Conservation (phyloP, 2,113 vertebrate species). For the Phalacrocorax aristotelis region DNA sequence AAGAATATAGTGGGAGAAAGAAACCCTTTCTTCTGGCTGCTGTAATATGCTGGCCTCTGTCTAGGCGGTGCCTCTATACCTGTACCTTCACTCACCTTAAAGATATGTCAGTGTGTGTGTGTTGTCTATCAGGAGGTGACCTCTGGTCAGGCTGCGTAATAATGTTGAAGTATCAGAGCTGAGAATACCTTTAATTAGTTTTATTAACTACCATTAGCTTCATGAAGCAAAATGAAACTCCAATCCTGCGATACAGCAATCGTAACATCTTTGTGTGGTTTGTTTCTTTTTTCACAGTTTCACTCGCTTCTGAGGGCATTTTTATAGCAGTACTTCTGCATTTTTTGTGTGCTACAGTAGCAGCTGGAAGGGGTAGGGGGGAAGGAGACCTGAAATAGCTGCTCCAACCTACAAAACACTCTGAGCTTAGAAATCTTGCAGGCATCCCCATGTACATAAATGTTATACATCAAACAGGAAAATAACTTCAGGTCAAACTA, state of each 20-base stretch:
- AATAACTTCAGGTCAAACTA: background rate
- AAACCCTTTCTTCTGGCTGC: background rate
- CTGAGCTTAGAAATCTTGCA: background rate
- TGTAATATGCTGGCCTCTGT: background rate
- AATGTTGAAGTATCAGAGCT: background rate
- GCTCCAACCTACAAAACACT: background rate
- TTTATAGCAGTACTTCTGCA: background rate
- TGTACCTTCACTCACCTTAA: rapidly evolving
- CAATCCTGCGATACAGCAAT: rapidly evolving
- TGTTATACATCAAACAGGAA: background rate
- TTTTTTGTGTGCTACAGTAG: background rate
- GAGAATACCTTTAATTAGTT: background rate
- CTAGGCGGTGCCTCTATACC: background rate
- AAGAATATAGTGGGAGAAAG: background rate
- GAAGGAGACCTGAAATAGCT: background rate
- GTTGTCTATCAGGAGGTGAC: background rate
- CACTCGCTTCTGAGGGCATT: background rate
- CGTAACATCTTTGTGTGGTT: background rate
- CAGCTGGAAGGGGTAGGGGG: background rate
- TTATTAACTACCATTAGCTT: background rate
- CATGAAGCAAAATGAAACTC: background rate
- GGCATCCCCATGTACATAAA: background rate
- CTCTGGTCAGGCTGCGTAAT: background rate
- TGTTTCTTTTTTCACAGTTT: background rate
- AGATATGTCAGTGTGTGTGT: background rate